Percentiles rank a stretch among this genome's conserved stretches.
Evolutionary conservation across 2,888 invertebrate species (phyloP).

Genomic region (Ethmia dodecea): DNA sequence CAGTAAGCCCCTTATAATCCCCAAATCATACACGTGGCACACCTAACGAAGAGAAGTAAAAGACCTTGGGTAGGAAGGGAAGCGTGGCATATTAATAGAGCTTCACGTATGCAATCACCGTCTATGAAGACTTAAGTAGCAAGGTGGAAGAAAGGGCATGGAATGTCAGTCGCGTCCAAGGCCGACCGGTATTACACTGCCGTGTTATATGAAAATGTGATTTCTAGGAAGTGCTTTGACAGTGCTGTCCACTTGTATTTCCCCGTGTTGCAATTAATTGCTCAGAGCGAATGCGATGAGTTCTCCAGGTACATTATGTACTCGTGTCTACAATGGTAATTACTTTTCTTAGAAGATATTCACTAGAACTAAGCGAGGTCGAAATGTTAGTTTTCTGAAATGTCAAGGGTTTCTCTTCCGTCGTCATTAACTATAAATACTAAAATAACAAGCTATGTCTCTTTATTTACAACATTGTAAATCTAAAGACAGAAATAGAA

Average conservation of each 20-base stretch:
- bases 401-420: conserved; percentile 8
- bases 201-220: conserved; percentile 24
- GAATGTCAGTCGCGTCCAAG: conserved; percentile 61
- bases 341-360: too few relatives aligned
- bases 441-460: too few relatives aligned
- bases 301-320: too few relatives aligned
- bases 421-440: too few relatives aligned
- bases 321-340: too few relatives aligned
- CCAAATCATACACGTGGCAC: too few relatives aligned
- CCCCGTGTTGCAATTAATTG: conserved; percentile 42
- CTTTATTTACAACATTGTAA: too few relatives aligned
- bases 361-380: conserved; percentile 46
- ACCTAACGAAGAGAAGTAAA: too few relatives aligned
- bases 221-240: conserved; percentile 27
- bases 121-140: conserved; percentile 63
- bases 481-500: too few relatives aligned
- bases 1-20: too few relatives aligned
- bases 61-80: conserved; percentile 53
- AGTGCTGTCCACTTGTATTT: conserved; percentile 27
- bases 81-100: conserved; percentile 67
- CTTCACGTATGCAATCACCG: conserved; percentile 69
- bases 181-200: conserved; percentile 47
- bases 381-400: conserved; percentile 24
- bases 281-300: conserved; percentile 28
- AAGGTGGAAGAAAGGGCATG: conserved; percentile 75